phyloP scores from a whole-genome alignment of 2,797 vertebrate species.

The Rhinichthys osculus region DNA sequence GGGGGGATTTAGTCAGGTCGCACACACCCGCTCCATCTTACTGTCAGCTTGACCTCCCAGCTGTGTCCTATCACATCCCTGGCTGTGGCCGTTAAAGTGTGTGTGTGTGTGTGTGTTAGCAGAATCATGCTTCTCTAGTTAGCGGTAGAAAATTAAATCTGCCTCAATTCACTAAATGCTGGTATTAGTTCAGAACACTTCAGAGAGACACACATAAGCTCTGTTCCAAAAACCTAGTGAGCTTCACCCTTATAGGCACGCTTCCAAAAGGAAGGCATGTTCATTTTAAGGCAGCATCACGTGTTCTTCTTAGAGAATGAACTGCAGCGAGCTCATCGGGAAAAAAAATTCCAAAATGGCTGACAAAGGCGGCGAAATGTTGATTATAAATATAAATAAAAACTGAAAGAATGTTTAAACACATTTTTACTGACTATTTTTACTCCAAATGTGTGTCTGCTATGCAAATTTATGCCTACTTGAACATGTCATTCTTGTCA shows the following conservation, averaged over 20 bases:
- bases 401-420: not conserved
- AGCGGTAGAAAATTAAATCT: slow-evolving; percentile 37
- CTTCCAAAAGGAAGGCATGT: not conserved
- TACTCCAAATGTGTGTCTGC: not conserved
- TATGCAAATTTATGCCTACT: not conserved
- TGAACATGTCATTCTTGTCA: not conserved
- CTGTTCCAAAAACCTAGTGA: slow-evolving; percentile 27
- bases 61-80: slow-evolving; percentile 47
- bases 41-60: slow-evolving; percentile 61
- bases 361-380: not conserved
- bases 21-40: slow-evolving; percentile 60
- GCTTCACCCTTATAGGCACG: not conserved
- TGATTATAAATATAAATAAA: not conserved
- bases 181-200: slow-evolving; percentile 33
- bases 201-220: slow-evolving; percentile 16
- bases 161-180: slow-evolving; percentile 22
- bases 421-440: not conserved
- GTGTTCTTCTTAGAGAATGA: not conserved
- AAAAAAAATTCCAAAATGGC: not conserved
- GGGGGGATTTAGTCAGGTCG: slow-evolving; percentile 56
- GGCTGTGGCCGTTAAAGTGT: slow-evolving; percentile 13
- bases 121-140: slow-evolving; percentile 1
- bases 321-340: not conserved
- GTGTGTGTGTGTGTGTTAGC: not conserved
- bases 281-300: slow-evolving; percentile 19